Conservation (phyloP, 2,888 invertebrate species). For the Rapana venosa region DNA sequence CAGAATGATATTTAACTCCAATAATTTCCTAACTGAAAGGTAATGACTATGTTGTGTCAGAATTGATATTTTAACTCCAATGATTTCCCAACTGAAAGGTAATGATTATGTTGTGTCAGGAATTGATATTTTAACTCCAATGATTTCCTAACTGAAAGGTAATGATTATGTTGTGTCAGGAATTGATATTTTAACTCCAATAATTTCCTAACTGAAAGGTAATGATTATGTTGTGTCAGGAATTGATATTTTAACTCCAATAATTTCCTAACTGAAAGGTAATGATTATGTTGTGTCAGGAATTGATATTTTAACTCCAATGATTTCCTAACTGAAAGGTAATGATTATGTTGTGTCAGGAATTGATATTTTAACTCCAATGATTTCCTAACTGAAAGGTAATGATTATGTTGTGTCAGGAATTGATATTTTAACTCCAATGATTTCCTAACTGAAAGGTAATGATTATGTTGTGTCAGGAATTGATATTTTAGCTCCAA, state of each 20-base stretch:
- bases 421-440: conserved; percentile 50
- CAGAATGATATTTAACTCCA: too few relatives aligned
- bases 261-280: too few relatives aligned
- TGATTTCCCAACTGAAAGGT: too few relatives aligned
- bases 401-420: conserved; percentile 51
- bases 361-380: conserved; percentile 50
- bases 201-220: too few relatives aligned
- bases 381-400: too few relatives aligned
- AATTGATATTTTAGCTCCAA: conserved; percentile 50
- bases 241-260: conserved; percentile 50
- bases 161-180: conserved; percentile 51
- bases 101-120: conserved; percentile 51
- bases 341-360: conserved; percentile 51
- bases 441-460: too few relatives aligned
- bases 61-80: too few relatives aligned
- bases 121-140: conserved; percentile 50
- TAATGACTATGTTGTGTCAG: conserved; percentile 49
- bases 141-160: too few relatives aligned
- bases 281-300: conserved; percentile 51
- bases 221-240: conserved; percentile 51
- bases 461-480: conserved; percentile 51
- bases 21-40: too few relatives aligned
- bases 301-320: conserved; percentile 50
- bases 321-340: too few relatives aligned
- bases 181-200: conserved; percentile 50